These are phyloP conservation scores for Cloeon dipterum DNA, from an alignment of 2,888 invertebrate species.

Conservation along the genomic window DNA sequence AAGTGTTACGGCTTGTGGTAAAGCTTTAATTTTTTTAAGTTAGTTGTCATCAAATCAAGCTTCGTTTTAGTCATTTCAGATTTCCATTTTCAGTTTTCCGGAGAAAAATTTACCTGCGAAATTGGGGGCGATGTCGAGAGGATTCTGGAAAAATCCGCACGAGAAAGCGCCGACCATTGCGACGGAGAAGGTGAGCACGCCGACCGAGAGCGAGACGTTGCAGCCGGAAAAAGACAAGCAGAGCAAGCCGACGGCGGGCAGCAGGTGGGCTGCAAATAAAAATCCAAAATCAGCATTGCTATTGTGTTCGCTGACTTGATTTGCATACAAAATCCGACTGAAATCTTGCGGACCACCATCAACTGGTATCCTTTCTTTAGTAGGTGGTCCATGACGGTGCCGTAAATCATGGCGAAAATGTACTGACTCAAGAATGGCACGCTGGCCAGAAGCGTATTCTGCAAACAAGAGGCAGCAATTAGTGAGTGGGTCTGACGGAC, in stretches of 20 bases:
- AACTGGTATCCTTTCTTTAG: slow-evolving; percentile 7
- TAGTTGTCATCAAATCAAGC: too few relatives aligned
- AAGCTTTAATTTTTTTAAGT: too few relatives aligned
- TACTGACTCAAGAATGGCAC: slow-evolving; percentile 9
- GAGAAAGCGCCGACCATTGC: slow-evolving; percentile 13
- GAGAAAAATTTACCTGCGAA: slow-evolving; percentile 15
- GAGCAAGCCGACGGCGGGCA: slow-evolving; percentile 13
- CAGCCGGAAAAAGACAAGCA: slow-evolving; percentile 12
- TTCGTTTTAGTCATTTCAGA: not conserved
- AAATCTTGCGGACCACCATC: slow-evolving; percentile 8
- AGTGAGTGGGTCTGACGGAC: too few relatives aligned
- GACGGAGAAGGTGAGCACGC: slow-evolving; percentile 12
- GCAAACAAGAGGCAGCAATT: slow-evolving; percentile 5
- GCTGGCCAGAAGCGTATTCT: slow-evolving; percentile 9
- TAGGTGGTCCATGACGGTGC: slow-evolving; percentile 8
- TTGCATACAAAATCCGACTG: slow-evolving; percentile 8
- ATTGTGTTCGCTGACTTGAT: too few relatives aligned
- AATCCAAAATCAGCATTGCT: too few relatives aligned
- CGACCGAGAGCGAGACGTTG: slow-evolving; percentile 10
- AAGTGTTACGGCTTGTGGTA: too few relatives aligned
- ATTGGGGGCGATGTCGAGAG: slow-evolving; percentile 15
- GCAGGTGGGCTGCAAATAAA: slow-evolving; percentile 11
- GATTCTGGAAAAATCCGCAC: slow-evolving; percentile 14
- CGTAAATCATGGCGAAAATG: slow-evolving; percentile 8
- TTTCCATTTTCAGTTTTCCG: not conserved